These are phyloP conservation scores for Polia nebulosa DNA, from an alignment of 2,888 invertebrate species.

Conservation along the genomic window DNA sequence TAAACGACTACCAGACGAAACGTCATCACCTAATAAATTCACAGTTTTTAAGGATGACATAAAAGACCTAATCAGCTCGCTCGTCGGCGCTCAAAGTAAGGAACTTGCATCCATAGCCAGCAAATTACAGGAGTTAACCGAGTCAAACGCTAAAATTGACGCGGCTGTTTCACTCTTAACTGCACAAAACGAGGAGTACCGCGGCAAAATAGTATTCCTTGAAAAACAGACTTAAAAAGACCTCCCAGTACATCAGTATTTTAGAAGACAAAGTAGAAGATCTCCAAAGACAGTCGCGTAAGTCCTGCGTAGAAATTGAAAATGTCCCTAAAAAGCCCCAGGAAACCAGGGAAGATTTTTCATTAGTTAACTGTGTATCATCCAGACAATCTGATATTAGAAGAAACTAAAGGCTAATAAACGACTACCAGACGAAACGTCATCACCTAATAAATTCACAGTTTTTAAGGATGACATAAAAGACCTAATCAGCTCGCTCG, in stretches of 20 bases:
- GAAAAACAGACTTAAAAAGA: too few species aligned
- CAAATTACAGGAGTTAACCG: conserved; percentile 13
- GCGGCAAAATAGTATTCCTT: too few species aligned
- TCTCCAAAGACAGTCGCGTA: neutral
- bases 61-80: conserved; percentile 17
- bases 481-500: conserved; percentile 13
- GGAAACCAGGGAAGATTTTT: conserved; percentile 20
- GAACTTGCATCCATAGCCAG: too few species aligned
- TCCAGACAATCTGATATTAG: too few species aligned
- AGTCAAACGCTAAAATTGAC: conserved; percentile 13
- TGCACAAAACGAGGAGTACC: conserved; percentile 17
- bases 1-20: conserved; percentile 19
- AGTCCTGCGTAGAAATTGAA: conserved; percentile 3
- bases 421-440: conserved; percentile 15
- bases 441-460: conserved; percentile 7
- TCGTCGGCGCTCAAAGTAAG: conserved; percentile 5
- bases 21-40: conserved; percentile 7
- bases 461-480: conserved; percentile 23
- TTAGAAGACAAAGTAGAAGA: conserved; percentile 15
- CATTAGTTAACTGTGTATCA: too few species aligned
- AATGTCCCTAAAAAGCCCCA: too few species aligned
- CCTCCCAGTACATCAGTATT: too few species aligned
- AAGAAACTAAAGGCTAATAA: too few species aligned
- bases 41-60: conserved; percentile 20
- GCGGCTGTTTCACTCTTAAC: too few species aligned